phyloP scores from a whole-genome alignment of 2,113 vertebrate genomes.

The Thermophis baileyi region DNA sequence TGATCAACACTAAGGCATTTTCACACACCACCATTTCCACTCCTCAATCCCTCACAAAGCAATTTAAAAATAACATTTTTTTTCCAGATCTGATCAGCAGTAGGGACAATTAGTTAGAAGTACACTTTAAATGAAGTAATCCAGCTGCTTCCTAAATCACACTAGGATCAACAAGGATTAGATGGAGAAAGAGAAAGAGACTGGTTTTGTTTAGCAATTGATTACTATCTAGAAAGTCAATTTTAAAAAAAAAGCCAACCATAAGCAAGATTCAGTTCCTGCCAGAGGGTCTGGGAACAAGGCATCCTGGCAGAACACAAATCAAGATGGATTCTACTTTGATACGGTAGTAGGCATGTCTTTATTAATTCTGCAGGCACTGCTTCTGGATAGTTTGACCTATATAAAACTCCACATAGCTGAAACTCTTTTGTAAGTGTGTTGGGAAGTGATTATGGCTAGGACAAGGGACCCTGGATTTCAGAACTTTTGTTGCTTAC shows the following conservation, averaged over 20 bases:
- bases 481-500: background rate
- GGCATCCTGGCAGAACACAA: background rate
- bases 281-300: background rate
- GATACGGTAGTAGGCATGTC: background rate
- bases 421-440: background rate
- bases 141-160: background rate
- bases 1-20: background rate
- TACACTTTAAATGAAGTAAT: background rate
- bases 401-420: background rate
- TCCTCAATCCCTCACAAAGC: background rate
- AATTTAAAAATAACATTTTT: background rate
- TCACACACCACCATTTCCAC: background rate
- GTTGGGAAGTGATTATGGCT: background rate
- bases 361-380: background rate
- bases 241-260: background rate
- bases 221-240: background rate
- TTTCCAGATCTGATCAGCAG: background rate
- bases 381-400: background rate
- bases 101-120: background rate
- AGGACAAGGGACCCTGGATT: too few species aligned
- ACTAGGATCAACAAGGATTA: background rate
- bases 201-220: background rate
- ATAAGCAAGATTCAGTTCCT: background rate
- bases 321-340: background rate
- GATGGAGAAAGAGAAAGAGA: background rate